Evolutionary conservation across 1,140 invertebrate species (phyloP), one percentile per base, ranked within the genome.

Genomic region (Neodiprion fabricii): DNA sequence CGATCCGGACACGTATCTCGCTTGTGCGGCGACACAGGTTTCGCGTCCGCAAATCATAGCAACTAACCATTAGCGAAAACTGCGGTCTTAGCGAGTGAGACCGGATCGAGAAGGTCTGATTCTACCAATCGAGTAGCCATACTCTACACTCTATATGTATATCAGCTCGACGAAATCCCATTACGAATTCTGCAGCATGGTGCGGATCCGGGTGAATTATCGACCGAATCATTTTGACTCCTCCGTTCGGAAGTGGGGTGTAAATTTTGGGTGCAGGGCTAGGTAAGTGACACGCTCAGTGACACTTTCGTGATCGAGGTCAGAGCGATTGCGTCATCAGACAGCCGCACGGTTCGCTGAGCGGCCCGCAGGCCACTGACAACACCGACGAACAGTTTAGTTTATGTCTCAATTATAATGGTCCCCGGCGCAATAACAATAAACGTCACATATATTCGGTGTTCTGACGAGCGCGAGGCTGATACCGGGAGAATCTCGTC

Each of bases 391-490:
- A 28, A 68, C 14, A 70, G 49, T 50, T 48, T 74, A 83, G 76
- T 84, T 84, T 83, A 83, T 84, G 82, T 83, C 82, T 82, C 82
- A 85, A 83, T 83, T 85, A 85, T 79, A 80, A 79, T 76, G 72
- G 80, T 75, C 80, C 82, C 78, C 78, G 75, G 73, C 76, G 80
- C 81, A 83, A 83, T 83, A 83, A 83, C 80, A 83, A 83, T 83
- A 83, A 83, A 83, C 79, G 83, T 82, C 83, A 82, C 81, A 79
- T 83, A 82, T 83, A 79, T 76, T 75, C 72, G 72, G 76, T 67
- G 78, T 48, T 69, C 50, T 53, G 50, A 49, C 49, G 21, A 71
- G 23, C 71, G 68, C 48, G 61, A 67, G 67, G 28, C 40, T 73
- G 70, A 78, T 73, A 75, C 72, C 72, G 73, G 70, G 69, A 72